Evolutionary conservation across 2,888 invertebrate species (phyloP), one percentile per base, ranked within the genome.

Genomic region (Sesamia inferens): DNA sequence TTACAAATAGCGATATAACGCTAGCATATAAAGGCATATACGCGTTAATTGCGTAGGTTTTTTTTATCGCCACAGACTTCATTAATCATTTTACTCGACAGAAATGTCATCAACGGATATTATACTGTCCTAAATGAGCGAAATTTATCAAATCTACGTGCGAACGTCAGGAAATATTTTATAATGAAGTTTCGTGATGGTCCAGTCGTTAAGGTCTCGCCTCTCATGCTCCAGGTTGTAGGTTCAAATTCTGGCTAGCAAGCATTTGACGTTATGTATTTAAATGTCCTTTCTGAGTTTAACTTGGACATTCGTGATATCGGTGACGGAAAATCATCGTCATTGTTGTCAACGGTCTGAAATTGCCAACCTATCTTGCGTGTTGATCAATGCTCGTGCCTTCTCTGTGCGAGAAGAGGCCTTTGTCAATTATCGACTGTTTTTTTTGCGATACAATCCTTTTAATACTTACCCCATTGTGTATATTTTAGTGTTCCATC

Each of bases 31-130:
- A 44, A 44, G 5, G 13, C 13, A 44, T 44, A 13, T 44, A 13
- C 44, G 14, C 31, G 24, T 59, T 64, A 68, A 68, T 58, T 78
- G 61, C 59, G 58, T 54, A 64, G 39, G 31, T 54, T 55, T 68
- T 78, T 31, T 66, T 81, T 66, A 68, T 71, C 48, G 55, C 67
- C 54, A 54, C n/a, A 67, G 63, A 42, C 11, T 54, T 69, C 54
- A 70, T 82, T 79, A 59, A 82, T 82, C 79, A 79, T 71, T 31
- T 31, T 22, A 47, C 62, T 70, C 22, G 81, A 73, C 72, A 70
- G 72, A 22, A 11, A n/a, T 68, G 65, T 79, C 81, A 65, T 67
- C 67, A 71, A 63, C 81, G 75, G 74, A 81, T 71, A 81, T 81
- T 81, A 42, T 55, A 19, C 67, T 79, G 80, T 76, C 68, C 55